Evolutionary conservation across 2,888 invertebrate genomes (phyloP).

Genomic region (Taphrorychus bicolor): DNA sequence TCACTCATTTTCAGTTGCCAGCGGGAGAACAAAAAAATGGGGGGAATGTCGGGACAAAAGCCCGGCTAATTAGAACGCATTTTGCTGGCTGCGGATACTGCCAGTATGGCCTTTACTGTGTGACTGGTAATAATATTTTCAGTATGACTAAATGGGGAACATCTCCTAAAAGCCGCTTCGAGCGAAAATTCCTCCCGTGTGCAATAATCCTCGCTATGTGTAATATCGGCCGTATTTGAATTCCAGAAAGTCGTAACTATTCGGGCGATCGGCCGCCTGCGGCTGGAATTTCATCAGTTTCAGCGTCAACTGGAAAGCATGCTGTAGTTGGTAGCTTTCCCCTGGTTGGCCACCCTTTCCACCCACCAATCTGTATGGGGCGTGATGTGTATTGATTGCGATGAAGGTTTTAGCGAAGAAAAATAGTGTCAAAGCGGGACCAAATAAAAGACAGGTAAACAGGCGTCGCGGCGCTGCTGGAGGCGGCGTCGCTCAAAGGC

Average conservation of each 20-base stretch:
- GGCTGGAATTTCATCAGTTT: slow-evolving; percentile 63
- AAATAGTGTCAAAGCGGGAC: slow-evolving; percentile 9
- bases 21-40: slow-evolving; percentile 46
- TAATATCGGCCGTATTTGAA: slow-evolving; percentile 59
- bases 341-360: slow-evolving; percentile 51
- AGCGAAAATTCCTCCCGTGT: not conserved
- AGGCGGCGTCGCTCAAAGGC: slow-evolving; percentile 41
- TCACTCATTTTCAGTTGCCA: slow-evolving; percentile 48
- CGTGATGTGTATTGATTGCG: not conserved
- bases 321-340: slow-evolving; percentile 44
- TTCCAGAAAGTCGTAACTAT: slow-evolving; percentile 61
- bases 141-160: too few species aligned
- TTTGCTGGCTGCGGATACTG: slow-evolving; percentile 51
- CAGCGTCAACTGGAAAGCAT: slow-evolving; percentile 69
- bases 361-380: not conserved
- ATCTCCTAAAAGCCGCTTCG: too few species aligned
- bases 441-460: slow-evolving; percentile 33
- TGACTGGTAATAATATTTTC: too few species aligned
- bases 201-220: slow-evolving; percentile 48
- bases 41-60: slow-evolving; percentile 50
- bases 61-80: slow-evolving; percentile 53
- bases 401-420: not conserved
- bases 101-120: too few species aligned
- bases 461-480: slow-evolving; percentile 40
- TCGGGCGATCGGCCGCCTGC: slow-evolving; percentile 55